Percentiles rank a stretch among this genome's conserved stretches.
These are phyloP conservation scores for Argyrosomus regius DNA, from an alignment of 2,797 vertebrate genomes.

Conservation along the genomic window DNA sequence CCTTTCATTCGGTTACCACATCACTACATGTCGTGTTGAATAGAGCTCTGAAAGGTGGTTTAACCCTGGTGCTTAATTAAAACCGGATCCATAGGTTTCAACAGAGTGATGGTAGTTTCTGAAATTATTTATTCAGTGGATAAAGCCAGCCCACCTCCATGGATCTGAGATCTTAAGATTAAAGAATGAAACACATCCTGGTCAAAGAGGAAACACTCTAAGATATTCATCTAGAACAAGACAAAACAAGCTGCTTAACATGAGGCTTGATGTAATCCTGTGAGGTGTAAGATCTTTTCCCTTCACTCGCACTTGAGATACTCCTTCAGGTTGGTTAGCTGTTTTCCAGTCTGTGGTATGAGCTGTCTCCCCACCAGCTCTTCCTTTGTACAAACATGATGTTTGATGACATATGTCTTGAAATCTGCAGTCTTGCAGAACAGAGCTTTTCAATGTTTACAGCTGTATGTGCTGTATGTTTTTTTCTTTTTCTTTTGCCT, in stretches of 20 bases:
- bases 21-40: conserved; percentile 37
- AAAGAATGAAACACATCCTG: conserved; percentile 45
- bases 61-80: conserved; percentile 41
- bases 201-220: conserved; percentile 32
- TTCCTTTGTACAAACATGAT: conserved; percentile 49
- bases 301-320: conserved; percentile 18
- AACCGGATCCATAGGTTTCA: conserved; percentile 44
- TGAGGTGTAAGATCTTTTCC: conserved; percentile 34
- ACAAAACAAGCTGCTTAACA: conserved; percentile 60
- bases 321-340: conserved; percentile 19
- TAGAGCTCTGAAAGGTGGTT: conserved; percentile 38
- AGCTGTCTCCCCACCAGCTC: conserved; percentile 49
- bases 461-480: conserved; percentile 13
- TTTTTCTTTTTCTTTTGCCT: conserved; percentile 5
- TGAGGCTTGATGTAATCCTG: conserved; percentile 48
- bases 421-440: conserved; percentile 59
- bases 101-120: conserved; percentile 29
- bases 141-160: conserved; percentile 20
- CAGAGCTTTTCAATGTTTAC: conserved; percentile 43
- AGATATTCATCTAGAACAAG: conserved; percentile 43
- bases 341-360: conserved; percentile 38
- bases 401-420: conserved; percentile 59
- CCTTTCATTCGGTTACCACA: conserved; percentile 21
- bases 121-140: conserved; percentile 54
- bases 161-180: conserved; percentile 52